Percentiles rank a stretch among this genome's conserved stretches.
Conservation (phyloP, 2,888 invertebrate genomes). For the Norana najaformis region DNA sequence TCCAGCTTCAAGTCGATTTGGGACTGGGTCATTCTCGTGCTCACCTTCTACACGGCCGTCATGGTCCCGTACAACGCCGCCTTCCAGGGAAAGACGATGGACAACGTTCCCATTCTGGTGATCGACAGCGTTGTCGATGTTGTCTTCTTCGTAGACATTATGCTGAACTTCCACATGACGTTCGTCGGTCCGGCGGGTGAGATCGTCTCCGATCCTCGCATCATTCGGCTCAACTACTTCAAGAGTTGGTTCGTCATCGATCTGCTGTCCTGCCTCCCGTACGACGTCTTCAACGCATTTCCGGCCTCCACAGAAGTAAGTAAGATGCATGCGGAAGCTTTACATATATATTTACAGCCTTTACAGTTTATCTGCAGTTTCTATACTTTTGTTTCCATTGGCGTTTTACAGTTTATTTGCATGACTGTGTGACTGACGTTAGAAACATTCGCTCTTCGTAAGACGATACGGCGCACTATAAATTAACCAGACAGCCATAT, state of each 20-base stretch:
- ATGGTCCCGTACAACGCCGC: slow-evolving; percentile 99
- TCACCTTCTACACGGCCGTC: slow-evolving; percentile 99
- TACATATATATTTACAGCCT: neutral
- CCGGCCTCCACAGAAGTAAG: slow-evolving; percentile 48
- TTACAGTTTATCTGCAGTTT: neutral
- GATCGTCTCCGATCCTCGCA: slow-evolving; percentile 95
- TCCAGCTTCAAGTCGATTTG: slow-evolving; percentile 97
- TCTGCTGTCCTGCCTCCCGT: slow-evolving; percentile 96
- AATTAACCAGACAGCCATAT: no score
- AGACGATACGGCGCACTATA: no score
- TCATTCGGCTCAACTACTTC: slow-evolving; percentile 78
- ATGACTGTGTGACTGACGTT: no score
- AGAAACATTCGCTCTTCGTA: no score
- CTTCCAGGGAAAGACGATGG: slow-evolving; percentile 93
- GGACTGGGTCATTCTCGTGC: slow-evolving; percentile 99
- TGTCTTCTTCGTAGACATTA: slow-evolving; percentile 99
- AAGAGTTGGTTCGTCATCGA: slow-evolving; percentile 99
- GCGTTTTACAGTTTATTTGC: neutral
- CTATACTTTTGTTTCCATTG: neutral
- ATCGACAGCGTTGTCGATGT: slow-evolving; percentile 91
- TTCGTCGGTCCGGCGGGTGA: slow-evolving; percentile 84
- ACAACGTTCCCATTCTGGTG: slow-evolving; percentile 62
- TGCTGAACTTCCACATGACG: slow-evolving; percentile 99
- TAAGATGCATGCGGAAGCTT: neutral
- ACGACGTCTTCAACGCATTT: slow-evolving; percentile 99